phyloP scores from a whole-genome alignment of 2,888 invertebrate genomes.

The Nymphalis polychloros region DNA sequence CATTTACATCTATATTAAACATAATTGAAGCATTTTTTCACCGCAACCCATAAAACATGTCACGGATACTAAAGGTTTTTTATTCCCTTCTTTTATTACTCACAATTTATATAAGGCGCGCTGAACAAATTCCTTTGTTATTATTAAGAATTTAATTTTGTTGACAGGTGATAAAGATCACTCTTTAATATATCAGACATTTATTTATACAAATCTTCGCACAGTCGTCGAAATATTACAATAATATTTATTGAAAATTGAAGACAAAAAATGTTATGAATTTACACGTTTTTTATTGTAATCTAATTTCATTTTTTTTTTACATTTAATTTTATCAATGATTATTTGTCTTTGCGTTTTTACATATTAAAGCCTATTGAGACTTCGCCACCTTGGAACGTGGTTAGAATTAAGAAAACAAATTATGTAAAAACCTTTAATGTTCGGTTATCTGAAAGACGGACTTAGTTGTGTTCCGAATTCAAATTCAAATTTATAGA shows the following conservation, averaged over 20 bases:
- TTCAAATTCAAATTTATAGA: slow-evolving; percentile 22
- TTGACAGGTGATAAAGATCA: not conserved
- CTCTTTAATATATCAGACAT: not conserved
- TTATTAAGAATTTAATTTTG: slow-evolving; percentile 3
- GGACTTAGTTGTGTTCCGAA: not conserved
- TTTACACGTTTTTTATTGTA: too few relatives aligned
- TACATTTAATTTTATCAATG: too few relatives aligned
- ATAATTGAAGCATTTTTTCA: slow-evolving; percentile 10
- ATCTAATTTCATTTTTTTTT: too few relatives aligned
- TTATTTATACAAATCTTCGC: too few relatives aligned
- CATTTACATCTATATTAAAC: not conserved
- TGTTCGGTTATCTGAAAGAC: not conserved
- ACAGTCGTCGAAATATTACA: too few relatives aligned
- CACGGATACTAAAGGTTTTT: slow-evolving; percentile 1
- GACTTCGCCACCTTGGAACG: not conserved
- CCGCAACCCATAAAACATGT: slow-evolving; percentile 7
- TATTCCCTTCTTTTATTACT: slow-evolving; percentile 5
- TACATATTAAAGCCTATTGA: too few relatives aligned
- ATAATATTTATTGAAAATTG: not conserved
- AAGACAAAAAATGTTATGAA: not conserved
- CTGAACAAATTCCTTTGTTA: too few relatives aligned
- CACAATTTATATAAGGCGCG: slow-evolving; percentile 5
- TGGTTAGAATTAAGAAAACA: not conserved
- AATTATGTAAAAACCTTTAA: too few relatives aligned
- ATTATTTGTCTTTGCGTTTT: too few relatives aligned